phyloP scores from a whole-genome alignment of 2,888 invertebrate species.

The Ypsolopha scabrella region DNA sequence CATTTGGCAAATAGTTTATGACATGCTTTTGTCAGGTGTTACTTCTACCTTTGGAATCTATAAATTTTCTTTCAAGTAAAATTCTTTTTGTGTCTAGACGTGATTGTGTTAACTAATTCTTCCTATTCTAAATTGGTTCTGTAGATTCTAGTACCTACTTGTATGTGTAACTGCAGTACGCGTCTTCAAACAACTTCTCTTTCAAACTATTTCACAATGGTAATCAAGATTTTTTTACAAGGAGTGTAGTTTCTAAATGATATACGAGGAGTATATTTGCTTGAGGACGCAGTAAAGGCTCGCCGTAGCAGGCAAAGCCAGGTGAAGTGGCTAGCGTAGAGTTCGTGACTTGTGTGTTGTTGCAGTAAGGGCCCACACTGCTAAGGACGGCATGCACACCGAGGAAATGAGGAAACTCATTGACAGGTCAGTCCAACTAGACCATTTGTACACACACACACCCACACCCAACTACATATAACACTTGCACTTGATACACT shows the following conservation, averaged over 20 bases:
- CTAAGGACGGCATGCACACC: slow-evolving; percentile 93
- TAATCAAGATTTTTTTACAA: too few species aligned
- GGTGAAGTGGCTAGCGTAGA: slow-evolving; percentile 59
- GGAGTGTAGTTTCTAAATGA: too few species aligned
- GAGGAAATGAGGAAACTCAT: slow-evolving; percentile 98
- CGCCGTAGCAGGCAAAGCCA: slow-evolving; percentile 41
- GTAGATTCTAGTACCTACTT: slow-evolving; percentile 44
- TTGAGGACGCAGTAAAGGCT: slow-evolving; percentile 14
- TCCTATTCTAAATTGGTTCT: slow-evolving; percentile 38
- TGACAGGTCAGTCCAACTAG: slow-evolving; percentile 86
- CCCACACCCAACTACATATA: background rate
- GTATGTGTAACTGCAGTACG: slow-evolving; percentile 34
- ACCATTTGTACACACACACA: slow-evolving; percentile 23
- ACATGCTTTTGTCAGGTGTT: background rate
- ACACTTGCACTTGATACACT: background rate
- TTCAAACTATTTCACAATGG: slow-evolving; percentile 3
- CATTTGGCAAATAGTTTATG: background rate
- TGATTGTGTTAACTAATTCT: slow-evolving; percentile 56
- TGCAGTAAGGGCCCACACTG: slow-evolving; percentile 76
- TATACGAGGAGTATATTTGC: slow-evolving; percentile 15
- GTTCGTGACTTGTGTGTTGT: slow-evolving; percentile 68
- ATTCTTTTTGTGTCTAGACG: slow-evolving; percentile 48
- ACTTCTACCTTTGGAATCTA: background rate
- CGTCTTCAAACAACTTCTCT: slow-evolving; percentile 31
- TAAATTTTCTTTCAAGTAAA: slow-evolving; percentile 12